Evolutionary conservation across 1,140 invertebrate species (phyloP).

Genomic region (Centruroides sculpturatus): DNA sequence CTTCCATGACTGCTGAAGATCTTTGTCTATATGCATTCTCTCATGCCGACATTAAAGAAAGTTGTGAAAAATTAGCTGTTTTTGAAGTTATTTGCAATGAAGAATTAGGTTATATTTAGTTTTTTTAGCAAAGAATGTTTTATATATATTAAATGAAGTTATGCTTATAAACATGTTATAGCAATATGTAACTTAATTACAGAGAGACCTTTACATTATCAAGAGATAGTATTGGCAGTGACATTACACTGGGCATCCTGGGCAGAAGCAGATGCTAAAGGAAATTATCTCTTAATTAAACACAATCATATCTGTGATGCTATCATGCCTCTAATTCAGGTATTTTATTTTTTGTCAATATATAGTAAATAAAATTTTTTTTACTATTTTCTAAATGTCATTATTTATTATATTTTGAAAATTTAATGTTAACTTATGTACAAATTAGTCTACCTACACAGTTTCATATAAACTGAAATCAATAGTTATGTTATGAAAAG

Average conservation of each 20-base stretch:
- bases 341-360: constrained; percentile 13
- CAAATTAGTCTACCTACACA: no score
- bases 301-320: constrained; percentile 37
- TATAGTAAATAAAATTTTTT: no score
- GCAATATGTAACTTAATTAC: no score
- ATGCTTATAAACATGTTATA: no score
- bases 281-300: constrained; percentile 59
- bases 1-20: constrained; percentile 52
- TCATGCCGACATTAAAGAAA: constrained; percentile 38
- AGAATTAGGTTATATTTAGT: constrained; percentile 29
- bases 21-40: constrained; percentile 40
- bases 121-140: no score
- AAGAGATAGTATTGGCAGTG: constrained; percentile 52
- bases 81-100: constrained; percentile 60
- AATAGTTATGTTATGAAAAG: no score
- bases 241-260: constrained; percentile 60
- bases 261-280: constrained; percentile 60
- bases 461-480: no score
- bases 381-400: no score
- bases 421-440: no score
- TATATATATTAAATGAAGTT: no score
- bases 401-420: no score
- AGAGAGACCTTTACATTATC: constrained; percentile 57
- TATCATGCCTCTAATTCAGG: constrained; percentile 21
- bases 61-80: constrained; percentile 42